Evolutionary conservation across 2,888 invertebrate species (phyloP).

Genomic region (Bhutanitis thaidina): DNA sequence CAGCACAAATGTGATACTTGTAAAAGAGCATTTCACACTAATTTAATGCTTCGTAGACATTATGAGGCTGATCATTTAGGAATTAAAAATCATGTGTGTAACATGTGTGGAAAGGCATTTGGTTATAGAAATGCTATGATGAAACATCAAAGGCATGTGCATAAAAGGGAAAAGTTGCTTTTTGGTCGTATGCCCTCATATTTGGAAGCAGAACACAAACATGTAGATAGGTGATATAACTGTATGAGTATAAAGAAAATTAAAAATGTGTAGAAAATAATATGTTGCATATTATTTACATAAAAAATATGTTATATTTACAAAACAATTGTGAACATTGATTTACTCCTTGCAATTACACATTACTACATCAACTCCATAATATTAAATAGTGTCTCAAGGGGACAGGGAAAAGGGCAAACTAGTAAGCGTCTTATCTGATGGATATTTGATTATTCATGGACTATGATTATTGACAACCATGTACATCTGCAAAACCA

Average conservation of each 20-base stretch:
- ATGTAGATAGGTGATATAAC: slow-evolving; percentile 10
- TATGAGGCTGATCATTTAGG: slow-evolving; percentile 48
- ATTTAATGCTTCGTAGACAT: slow-evolving; percentile 39
- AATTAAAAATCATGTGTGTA: slow-evolving; percentile 46
- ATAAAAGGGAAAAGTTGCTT: slow-evolving; percentile 43
- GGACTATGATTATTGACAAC: too few relatives aligned
- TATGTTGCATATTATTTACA: too few relatives aligned
- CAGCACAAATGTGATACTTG: slow-evolving; percentile 45
- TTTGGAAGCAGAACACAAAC: slow-evolving; percentile 26
- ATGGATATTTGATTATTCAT: too few relatives aligned
- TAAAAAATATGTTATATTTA: too few relatives aligned
- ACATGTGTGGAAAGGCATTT: slow-evolving; percentile 48
- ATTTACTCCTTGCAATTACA: too few relatives aligned
- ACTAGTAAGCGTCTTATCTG: too few relatives aligned
- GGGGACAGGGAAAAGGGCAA: too few relatives aligned
- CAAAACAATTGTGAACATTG: too few relatives aligned
- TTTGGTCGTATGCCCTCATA: slow-evolving; percentile 34
- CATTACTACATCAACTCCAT: too few relatives aligned
- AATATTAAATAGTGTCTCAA: too few relatives aligned
- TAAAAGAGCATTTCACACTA: slow-evolving; percentile 43
- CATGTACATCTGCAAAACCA: too few relatives aligned
- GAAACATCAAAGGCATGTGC: slow-evolving; percentile 48
- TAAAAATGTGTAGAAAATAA: too few relatives aligned
- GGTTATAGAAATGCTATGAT: slow-evolving; percentile 50
- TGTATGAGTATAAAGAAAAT: background rate